Base-by-base conservation (phyloP, 2,888 invertebrate species). In the Idaea straminata region DNA sequence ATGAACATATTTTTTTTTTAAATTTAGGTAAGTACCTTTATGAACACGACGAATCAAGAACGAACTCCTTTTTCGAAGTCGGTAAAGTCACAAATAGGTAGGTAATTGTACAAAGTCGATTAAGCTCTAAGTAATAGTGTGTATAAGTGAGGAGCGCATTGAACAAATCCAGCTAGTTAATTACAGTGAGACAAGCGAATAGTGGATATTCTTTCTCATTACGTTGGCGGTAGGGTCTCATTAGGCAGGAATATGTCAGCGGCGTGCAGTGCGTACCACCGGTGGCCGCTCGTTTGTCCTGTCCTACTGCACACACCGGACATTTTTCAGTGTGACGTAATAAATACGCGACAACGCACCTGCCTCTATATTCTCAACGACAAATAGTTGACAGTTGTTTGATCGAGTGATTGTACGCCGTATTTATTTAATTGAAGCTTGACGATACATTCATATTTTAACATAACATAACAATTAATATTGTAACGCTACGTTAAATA, bases 171-270 rank as follows among this genome's bases (percentile, higher is more conserved):
- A 72, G 80, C 77, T 74, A 79, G 81, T 83, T 86, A 84, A 86
- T 86, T 85, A 82, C 81, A 72, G 66, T 65, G 72, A 76, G 80
- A 82, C 83, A 82, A 79, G 79, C 81, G 75, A 84, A 85, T 86
- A 80, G 83, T 78, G 77, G 79, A 81, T 85, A 86, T 84, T 86
- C 82, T 84, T 86, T 85, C 84, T 86, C 86, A 84, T 85, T 86
- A 84, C 80, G 73, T 78, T 78, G 77, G 77, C 81, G 79, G 79
- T 77, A 75, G 81, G 80, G 74, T 79, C 86, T 87, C 87, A 88
- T 88, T 87, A 88, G 80, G 83, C 79, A 77, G 74, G 83, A 75
- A 84, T 85, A 84, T 86, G 86, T 87, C 88, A 83, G 77, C 75
- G 77, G 83, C 80, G 81, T 80, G 77, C 76, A 81, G 81, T 80